Evolutionary conservation across 2,797 vertebrate genomes (phyloP).

Genomic region (Melanotaenia parkinsoni): DNA sequence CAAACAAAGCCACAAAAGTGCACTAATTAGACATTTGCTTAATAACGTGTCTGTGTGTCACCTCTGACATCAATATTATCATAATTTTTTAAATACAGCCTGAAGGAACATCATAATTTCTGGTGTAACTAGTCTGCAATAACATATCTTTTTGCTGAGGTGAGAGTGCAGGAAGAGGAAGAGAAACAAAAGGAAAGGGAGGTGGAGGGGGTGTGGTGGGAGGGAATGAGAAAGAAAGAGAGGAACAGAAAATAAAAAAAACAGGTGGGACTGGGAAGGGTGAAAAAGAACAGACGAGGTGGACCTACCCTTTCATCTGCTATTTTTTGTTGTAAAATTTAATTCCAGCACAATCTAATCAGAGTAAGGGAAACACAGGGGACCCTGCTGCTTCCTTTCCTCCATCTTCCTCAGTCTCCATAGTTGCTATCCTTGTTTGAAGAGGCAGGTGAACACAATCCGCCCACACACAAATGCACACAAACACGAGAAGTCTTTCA

Average conservation of each 20-base stretch:
- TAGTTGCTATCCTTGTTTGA: slow-evolving; percentile 40
- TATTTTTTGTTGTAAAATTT: slow-evolving; percentile 65
- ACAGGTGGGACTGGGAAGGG: slow-evolving; percentile 10
- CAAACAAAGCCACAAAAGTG: background rate
- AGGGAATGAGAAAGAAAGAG: background rate
- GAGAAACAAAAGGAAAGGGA: slow-evolving; percentile 1
- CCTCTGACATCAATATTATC: slow-evolving; percentile 20
- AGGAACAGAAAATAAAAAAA: slow-evolving; percentile 4
- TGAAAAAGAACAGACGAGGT: slow-evolving; percentile 13
- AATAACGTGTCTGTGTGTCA: background rate
- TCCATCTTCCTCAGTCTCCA: slow-evolving; percentile 19
- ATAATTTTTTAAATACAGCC: slow-evolving; percentile 18
- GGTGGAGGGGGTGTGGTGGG: background rate
- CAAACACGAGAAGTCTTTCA: background rate
- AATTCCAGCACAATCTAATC: slow-evolving; percentile 62
- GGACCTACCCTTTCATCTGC: slow-evolving; percentile 35
- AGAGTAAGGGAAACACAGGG: slow-evolving; percentile 48
- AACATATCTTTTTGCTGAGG: slow-evolving; percentile 17
- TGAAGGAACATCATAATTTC: slow-evolving; percentile 7
- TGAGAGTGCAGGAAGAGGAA: slow-evolving; percentile 13
- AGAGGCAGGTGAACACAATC: slow-evolving; percentile 39
- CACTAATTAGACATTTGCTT: background rate
- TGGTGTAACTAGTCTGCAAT: slow-evolving; percentile 34
- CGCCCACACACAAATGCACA: slow-evolving; percentile 20
- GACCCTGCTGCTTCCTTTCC: slow-evolving; percentile 19